phyloP scores from a whole-genome alignment of 2,113 vertebrate genomes.

The Oceanodroma tethys region DNA sequence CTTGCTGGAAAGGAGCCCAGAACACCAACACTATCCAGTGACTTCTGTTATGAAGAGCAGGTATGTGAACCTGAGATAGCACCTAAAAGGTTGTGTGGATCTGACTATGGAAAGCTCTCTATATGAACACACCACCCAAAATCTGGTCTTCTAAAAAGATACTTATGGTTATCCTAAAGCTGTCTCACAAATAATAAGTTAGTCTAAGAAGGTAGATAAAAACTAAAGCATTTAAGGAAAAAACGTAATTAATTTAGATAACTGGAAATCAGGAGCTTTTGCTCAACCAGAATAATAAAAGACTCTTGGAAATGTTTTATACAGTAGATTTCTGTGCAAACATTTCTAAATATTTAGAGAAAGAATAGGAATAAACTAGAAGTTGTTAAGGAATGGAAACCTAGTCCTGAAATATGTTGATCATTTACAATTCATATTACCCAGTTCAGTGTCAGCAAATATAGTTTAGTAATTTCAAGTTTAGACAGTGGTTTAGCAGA shows the following conservation, averaged over 20 bases:
- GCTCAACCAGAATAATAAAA: not conserved
- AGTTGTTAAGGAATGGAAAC: not conserved
- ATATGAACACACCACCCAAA: not conserved
- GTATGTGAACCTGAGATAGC: not conserved
- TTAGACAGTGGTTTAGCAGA: not conserved
- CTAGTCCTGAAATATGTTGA: not conserved
- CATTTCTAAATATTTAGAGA: not conserved
- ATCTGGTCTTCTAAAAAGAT: not conserved
- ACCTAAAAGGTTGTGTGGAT: not conserved
- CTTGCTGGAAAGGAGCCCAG: not conserved
- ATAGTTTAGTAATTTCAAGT: not conserved
- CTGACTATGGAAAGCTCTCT: not conserved
- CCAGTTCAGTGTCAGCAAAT: not conserved
- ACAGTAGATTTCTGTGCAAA: not conserved
- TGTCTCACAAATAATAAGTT: not conserved
- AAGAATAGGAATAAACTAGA: not conserved
- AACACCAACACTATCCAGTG: not conserved
- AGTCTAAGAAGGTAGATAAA: not conserved
- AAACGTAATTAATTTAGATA: not conserved
- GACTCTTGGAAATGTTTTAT: not conserved
- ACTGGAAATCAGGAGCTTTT: not conserved
- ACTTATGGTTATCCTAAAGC: not conserved
- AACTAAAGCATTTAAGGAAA: not conserved
- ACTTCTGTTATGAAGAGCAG: not conserved
- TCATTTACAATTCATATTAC: not conserved